phyloP scores from a whole-genome alignment of 2,113 vertebrate genomes.

The Barnardius zonarius region DNA sequence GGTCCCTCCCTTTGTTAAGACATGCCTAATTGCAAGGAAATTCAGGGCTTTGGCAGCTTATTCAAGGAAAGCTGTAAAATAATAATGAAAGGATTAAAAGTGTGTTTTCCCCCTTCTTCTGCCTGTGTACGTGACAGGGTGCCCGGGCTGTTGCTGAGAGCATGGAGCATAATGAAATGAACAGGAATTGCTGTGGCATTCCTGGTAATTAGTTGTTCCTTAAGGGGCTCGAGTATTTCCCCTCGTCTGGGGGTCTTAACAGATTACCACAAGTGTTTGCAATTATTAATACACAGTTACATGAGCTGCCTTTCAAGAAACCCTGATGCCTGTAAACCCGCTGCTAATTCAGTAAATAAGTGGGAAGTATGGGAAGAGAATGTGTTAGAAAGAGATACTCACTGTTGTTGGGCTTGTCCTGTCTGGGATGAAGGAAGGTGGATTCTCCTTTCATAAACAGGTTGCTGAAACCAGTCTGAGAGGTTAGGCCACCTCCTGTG shows the following conservation, averaged over 20 bases:
- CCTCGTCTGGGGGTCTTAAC: neutral
- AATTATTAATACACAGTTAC: constrained; percentile 1
- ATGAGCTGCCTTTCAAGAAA: neutral
- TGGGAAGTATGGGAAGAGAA: neutral
- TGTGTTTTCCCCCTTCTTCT: neutral
- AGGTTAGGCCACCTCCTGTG: constrained; percentile 29
- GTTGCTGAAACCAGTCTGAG: constrained; percentile 30
- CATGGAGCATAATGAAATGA: neutral
- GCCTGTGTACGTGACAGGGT: neutral
- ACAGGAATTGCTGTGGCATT: neutral
- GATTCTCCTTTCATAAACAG: constrained; percentile 37
- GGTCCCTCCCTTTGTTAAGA: neutral
- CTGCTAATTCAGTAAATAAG: constrained; percentile 20
- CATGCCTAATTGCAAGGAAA: neutral
- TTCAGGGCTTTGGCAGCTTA: neutral
- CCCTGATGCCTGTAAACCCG: neutral
- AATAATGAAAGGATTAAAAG: constrained; percentile 4
- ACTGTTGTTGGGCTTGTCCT: constrained; percentile 11
- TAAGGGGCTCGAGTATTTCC: neutral
- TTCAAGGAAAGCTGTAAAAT: neutral
- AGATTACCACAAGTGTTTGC: neutral
- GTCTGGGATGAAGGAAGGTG: neutral
- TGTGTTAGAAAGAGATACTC: neutral
- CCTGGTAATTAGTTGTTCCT: constrained; percentile 14
- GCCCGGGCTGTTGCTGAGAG: neutral